Evolutionary conservation across 2,888 invertebrate genomes (phyloP).

Genomic region (Ornithoptera alexandrae): DNA sequence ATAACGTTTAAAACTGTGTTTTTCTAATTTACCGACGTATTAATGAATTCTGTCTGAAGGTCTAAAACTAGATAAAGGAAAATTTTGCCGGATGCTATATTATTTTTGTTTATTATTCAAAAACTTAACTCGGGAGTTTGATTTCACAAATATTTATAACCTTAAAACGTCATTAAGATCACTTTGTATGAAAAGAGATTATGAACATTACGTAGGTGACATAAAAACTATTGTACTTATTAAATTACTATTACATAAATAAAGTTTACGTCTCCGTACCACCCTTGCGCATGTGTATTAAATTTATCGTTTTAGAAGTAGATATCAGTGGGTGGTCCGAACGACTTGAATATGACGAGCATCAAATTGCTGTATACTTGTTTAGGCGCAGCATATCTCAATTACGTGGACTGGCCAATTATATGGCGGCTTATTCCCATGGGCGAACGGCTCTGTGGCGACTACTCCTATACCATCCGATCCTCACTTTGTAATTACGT

Average conservation of each 20-base stretch:
- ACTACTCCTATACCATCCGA: slow-evolving; percentile 30
- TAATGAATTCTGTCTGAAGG: no score
- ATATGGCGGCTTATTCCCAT: slow-evolving; percentile 58
- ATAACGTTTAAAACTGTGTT: no score
- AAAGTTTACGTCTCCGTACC: background rate
- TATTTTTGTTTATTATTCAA: no score
- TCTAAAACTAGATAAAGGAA: no score
- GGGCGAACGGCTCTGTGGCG: slow-evolving; percentile 39
- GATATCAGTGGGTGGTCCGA: slow-evolving; percentile 54
- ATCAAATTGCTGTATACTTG: slow-evolving; percentile 57
- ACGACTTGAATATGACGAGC: slow-evolving; percentile 46
- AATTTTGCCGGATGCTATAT: no score
- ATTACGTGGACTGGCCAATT: slow-evolving; percentile 58
- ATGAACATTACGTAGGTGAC: background rate
- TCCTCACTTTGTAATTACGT: slow-evolving; percentile 25
- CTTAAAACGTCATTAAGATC: no score
- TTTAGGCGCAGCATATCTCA: slow-evolving; percentile 57
- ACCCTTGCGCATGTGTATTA: background rate
- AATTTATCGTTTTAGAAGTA: slow-evolving; percentile 34
- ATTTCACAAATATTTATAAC: no score
- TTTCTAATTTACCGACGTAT: no score
- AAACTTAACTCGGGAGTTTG: no score
- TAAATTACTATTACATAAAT: background rate
- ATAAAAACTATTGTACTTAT: background rate
- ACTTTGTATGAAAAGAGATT: background rate